phyloP scores from a whole-genome alignment of 2,113 vertebrate genomes.

The Pituophis catenifer region DNA sequence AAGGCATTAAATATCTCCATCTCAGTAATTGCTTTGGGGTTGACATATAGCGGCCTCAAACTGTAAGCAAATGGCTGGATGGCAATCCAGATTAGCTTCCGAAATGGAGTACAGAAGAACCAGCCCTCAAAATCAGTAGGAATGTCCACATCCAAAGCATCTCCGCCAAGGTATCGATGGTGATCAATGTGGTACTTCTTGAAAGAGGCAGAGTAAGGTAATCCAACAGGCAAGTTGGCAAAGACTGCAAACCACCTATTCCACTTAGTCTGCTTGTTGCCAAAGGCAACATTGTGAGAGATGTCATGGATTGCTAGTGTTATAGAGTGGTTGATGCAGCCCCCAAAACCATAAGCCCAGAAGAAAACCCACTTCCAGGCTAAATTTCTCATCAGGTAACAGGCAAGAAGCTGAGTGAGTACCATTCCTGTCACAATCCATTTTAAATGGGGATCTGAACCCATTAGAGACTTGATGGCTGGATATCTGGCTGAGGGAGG shows the following conservation, averaged over 20 bases:
- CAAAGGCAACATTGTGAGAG: slow-evolving; percentile 94
- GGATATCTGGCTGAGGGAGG: slow-evolving; percentile 87
- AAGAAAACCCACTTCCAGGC: slow-evolving; percentile 96
- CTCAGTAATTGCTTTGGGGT: slow-evolving; percentile 85
- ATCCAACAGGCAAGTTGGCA: slow-evolving; percentile 90
- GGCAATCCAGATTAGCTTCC: slow-evolving; percentile 89
- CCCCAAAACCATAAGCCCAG: slow-evolving; percentile 92
- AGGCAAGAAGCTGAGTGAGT: slow-evolving; percentile 82
- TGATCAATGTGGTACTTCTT: slow-evolving; percentile 99
- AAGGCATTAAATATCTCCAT: slow-evolving; percentile 85
- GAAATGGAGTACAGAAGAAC: slow-evolving; percentile 89
- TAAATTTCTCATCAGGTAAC: slow-evolving; percentile 82
- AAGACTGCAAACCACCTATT: slow-evolving; percentile 96
- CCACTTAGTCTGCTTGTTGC: slow-evolving; percentile 78
- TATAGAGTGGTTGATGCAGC: slow-evolving; percentile 93
- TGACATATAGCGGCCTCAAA: slow-evolving; percentile 83
- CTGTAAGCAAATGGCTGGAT: slow-evolving; percentile 90
- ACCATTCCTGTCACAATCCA: slow-evolving; percentile 93
- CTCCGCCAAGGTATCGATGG: slow-evolving; percentile 91
- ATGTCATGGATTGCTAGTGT: slow-evolving; percentile 97
- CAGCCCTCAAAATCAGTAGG: slow-evolving; percentile 90
- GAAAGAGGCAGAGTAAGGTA: slow-evolving; percentile 93
- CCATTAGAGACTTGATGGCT: slow-evolving; percentile 92
- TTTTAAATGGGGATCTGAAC: slow-evolving; percentile 88
- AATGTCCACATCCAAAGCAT: slow-evolving; percentile 89